A percentile compares a stretch with the other conserved stretches of the same genome.
phyloP scores from a whole-genome alignment of 1,140 invertebrate genomes.

The Calephelis virginiensis region DNA sequence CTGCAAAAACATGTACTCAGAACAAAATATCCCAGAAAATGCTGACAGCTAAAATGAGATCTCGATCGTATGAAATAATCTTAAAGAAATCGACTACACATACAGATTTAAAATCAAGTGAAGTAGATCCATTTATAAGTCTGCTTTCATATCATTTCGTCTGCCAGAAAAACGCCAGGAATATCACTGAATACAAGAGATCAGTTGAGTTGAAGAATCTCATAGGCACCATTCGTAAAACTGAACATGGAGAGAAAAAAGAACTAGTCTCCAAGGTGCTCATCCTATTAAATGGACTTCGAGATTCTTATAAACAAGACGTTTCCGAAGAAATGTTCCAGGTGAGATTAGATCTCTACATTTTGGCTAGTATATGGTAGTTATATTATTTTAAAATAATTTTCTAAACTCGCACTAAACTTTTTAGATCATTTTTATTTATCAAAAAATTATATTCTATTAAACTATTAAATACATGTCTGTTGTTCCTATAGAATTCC shows the following conservation, averaged over 20 bases:
- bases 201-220: constrained; percentile 50
- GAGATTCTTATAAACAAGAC: constrained; percentile 47
- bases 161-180: constrained; percentile 48
- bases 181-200: constrained; percentile 59
- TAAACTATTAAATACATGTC: too few relatives aligned
- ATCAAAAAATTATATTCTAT: too few relatives aligned
- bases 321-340: constrained; percentile 52
- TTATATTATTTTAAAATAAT: too few relatives aligned
- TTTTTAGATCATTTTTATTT: too few relatives aligned
- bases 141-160: constrained; percentile 60
- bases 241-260: constrained; percentile 46
- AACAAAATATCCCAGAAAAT: constrained; percentile 50
- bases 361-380: too few relatives aligned
- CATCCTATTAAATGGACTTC: constrained; percentile 46
- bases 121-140: constrained; percentile 47
- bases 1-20: constrained; percentile 47
- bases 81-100: constrained; percentile 48
- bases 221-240: constrained; percentile 41
- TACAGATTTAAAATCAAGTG: constrained; percentile 31
- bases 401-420: too few relatives aligned
- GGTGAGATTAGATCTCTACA: constrained; percentile 31
- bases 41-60: constrained; percentile 53
- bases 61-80: constrained; percentile 63
- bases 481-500: too few relatives aligned
- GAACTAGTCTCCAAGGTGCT: constrained; percentile 46